phyloP scores from a whole-genome alignment of 1,140 invertebrate genomes.

The Ylistrum balloti region DNA sequence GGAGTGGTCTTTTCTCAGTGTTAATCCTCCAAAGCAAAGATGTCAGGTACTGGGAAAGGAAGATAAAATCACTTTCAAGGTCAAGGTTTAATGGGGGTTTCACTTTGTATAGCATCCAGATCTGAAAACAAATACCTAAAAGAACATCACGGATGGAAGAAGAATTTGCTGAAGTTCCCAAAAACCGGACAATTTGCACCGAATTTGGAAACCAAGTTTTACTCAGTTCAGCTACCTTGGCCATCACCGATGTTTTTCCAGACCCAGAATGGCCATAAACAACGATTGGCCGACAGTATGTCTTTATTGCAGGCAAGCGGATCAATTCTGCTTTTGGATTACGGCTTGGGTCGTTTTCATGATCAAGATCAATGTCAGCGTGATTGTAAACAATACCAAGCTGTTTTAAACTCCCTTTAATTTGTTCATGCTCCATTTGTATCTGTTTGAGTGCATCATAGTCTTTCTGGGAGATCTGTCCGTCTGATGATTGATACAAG shows the following conservation, averaged over 20 bases:
- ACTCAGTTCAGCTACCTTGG: constrained; percentile 60
- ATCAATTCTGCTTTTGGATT: constrained; percentile 60
- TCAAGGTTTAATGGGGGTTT: constrained; percentile 57
- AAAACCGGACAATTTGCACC: constrained; percentile 69
- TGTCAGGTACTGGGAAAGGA: constrained; percentile 63
- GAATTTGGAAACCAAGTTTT: constrained; percentile 66
- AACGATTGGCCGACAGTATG: constrained; percentile 66
- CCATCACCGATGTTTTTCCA: constrained; percentile 75
- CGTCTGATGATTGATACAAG: background rate
- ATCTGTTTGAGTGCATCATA: background rate
- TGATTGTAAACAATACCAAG: constrained; percentile 55
- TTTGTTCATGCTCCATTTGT: background rate
- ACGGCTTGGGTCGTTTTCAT: constrained; percentile 60
- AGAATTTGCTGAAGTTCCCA: constrained; percentile 68
- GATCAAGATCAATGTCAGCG: constrained; percentile 60
- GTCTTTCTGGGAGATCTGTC: background rate
- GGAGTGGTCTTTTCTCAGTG: constrained; percentile 59
- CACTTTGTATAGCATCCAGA: constrained; percentile 60
- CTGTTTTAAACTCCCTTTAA: constrained; percentile 46
- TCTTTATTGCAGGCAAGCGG: constrained; percentile 47
- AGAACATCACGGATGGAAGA: constrained; percentile 65
- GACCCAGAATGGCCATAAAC: constrained; percentile 71
- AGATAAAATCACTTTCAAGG: constrained; percentile 63
- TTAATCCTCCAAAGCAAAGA: constrained; percentile 63
- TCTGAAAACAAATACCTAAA: constrained; percentile 64